These are phyloP conservation scores for Piprites chloris DNA, from an alignment of 2,113 vertebrate species.

Conservation along the genomic window DNA sequence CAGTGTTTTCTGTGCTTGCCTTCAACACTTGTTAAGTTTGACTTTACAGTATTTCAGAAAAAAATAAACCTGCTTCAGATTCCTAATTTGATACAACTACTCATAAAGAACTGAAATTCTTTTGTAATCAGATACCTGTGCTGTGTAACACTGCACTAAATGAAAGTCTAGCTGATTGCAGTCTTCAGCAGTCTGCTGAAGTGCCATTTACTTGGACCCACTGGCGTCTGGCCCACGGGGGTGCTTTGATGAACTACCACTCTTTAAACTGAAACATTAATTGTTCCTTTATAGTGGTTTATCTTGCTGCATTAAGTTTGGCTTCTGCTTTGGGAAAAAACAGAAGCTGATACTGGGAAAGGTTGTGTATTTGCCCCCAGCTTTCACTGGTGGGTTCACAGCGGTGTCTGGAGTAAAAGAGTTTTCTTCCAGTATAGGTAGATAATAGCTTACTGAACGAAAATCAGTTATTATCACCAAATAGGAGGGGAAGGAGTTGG, in stretches of 20 bases:
- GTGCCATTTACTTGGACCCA: neutral
- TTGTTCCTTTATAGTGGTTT: slow-evolving; percentile 8
- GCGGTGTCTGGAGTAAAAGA: neutral
- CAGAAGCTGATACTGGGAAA: neutral
- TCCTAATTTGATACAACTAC: neutral
- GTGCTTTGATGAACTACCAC: neutral
- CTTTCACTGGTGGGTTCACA: neutral
- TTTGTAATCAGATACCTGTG: slow-evolving; percentile 22
- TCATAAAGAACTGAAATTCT: neutral
- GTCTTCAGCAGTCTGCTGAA: neutral
- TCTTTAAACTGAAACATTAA: neutral
- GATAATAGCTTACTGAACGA: neutral
- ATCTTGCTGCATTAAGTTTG: neutral
- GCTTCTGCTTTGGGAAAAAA: neutral
- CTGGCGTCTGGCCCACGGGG: neutral
- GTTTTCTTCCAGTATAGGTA: neutral
- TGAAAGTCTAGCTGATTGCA: neutral
- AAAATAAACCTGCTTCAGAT: slow-evolving; percentile 24
- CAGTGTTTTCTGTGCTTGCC: slow-evolving; percentile 11
- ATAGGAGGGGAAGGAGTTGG: neutral
- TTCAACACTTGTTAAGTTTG: slow-evolving; percentile 56
- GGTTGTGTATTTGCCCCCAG: neutral
- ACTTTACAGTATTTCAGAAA: slow-evolving; percentile 45
- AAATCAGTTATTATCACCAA: neutral
- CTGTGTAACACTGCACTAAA: neutral